Evolutionary conservation across 2,113 vertebrate species (phyloP).

Genomic region (Archocentrus centrarchus): DNA sequence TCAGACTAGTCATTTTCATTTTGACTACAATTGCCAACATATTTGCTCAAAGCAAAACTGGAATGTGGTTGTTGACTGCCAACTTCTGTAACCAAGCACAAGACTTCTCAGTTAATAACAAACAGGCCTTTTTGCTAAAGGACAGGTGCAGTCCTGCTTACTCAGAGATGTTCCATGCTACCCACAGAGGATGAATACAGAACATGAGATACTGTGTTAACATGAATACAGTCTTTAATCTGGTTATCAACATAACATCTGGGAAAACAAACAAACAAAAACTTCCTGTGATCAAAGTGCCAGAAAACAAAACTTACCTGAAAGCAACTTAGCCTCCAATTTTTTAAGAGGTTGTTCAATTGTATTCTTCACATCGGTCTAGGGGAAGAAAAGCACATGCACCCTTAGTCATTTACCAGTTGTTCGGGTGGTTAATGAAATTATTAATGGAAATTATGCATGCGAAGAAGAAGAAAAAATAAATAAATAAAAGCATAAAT

Average conservation of each 20-base stretch:
- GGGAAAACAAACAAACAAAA: background rate
- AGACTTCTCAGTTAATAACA: slow-evolving; percentile 1
- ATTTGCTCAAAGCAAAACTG: background rate
- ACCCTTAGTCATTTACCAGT: background rate
- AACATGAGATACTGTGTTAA: background rate
- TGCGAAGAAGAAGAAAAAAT: background rate
- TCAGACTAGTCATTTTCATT: background rate
- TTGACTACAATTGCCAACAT: background rate
- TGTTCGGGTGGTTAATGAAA: slow-evolving; percentile 17
- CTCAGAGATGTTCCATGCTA: background rate
- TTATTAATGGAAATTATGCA: background rate
- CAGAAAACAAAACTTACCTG: slow-evolving; percentile 82
- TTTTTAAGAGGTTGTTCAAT: slow-evolving; percentile 90
- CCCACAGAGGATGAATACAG: background rate
- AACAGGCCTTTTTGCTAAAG: background rate
- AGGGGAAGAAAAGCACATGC: slow-evolving; percentile 22
- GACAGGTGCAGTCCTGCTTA: background rate
- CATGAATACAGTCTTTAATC: background rate
- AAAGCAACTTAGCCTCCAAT: slow-evolving; percentile 90
- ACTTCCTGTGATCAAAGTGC: background rate
- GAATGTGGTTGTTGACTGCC: background rate
- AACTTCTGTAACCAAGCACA: background rate
- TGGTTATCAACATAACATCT: background rate
- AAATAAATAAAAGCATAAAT: too few relatives aligned
- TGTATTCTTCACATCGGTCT: slow-evolving; percentile 86